These are phyloP conservation scores for Chlamydotis undulata DNA, from an alignment of 2,113 vertebrate genomes.

Conservation along the genomic window DNA sequence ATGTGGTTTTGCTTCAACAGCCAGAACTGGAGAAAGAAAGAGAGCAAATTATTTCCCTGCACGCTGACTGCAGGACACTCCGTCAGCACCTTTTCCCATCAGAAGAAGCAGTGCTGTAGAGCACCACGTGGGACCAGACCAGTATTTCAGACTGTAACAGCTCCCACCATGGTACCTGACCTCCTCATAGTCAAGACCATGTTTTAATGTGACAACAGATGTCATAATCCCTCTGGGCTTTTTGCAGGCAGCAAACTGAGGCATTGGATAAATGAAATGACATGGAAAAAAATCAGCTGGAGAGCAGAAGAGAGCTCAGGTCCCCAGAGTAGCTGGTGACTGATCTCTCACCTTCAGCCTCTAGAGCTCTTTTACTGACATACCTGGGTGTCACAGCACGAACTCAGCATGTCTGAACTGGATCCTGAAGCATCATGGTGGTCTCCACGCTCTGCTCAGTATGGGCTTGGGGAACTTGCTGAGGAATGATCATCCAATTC, in stretches of 20 bases:
- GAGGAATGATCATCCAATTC: neutral
- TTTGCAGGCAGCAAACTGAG: conserved; percentile 57
- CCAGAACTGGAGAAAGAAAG: conserved; percentile 38
- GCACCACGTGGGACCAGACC: neutral
- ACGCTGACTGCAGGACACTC: neutral
- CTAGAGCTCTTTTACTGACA: neutral
- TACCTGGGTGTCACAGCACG: neutral
- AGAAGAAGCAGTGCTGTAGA: neutral
- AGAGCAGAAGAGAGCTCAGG: neutral
- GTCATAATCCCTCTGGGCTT: conserved; percentile 60
- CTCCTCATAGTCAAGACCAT: neutral
- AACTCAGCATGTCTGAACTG: neutral
- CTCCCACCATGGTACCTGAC: conserved; percentile 41
- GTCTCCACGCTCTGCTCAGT: neutral
- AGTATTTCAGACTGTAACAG: neutral
- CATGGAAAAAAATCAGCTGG: conserved; percentile 31
- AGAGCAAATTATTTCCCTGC: neutral
- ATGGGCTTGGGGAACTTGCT: neutral
- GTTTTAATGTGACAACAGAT: conserved; percentile 46
- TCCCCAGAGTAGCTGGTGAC: conserved; percentile 12
- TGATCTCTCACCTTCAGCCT: conserved; percentile 42
- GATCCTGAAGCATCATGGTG: neutral
- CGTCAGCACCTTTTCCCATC: neutral
- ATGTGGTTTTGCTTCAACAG: conserved; percentile 57
- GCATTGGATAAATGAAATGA: conserved; percentile 45